These are phyloP conservation scores for Willowsia nigromaculata DNA, from an alignment of 2,888 invertebrate genomes.

Conservation along the genomic window DNA sequence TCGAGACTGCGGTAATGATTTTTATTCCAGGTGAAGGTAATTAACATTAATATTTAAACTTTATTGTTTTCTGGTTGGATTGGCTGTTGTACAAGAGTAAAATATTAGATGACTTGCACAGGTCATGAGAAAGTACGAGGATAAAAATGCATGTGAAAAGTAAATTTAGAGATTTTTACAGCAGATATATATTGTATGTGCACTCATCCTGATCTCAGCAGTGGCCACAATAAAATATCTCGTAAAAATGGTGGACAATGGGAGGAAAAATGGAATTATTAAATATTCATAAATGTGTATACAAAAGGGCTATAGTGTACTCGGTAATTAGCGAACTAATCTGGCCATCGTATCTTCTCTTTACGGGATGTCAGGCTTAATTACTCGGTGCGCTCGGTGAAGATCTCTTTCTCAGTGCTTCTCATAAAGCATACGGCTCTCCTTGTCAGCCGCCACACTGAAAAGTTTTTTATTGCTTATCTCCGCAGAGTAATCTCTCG, in stretches of 20 bases:
- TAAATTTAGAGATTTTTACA: background rate
- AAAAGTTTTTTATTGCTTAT: background rate
- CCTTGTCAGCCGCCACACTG: too few species aligned
- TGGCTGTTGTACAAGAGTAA: too few species aligned
- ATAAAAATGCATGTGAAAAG: background rate
- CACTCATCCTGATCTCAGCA: background rate
- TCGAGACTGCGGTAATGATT: background rate
- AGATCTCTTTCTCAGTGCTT: too few species aligned
- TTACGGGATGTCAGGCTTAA: background rate
- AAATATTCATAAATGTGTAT: too few species aligned
- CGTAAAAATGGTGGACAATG: too few species aligned
- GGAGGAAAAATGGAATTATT: too few species aligned
- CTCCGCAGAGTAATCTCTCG: background rate
- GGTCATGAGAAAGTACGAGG: background rate
- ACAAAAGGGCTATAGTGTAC: too few species aligned
- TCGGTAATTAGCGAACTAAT: background rate
- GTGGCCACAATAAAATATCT: background rate
- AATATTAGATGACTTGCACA: too few species aligned
- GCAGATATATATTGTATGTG: background rate
- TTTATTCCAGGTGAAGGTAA: background rate
- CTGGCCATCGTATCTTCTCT: background rate
- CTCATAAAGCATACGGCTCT: too few species aligned
- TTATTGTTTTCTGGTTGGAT: too few species aligned
- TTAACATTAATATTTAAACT: background rate
- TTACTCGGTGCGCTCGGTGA: too few species aligned